phyloP scores from a whole-genome alignment of 1,140 invertebrate genomes.

The Sitobion miscanthi region DNA sequence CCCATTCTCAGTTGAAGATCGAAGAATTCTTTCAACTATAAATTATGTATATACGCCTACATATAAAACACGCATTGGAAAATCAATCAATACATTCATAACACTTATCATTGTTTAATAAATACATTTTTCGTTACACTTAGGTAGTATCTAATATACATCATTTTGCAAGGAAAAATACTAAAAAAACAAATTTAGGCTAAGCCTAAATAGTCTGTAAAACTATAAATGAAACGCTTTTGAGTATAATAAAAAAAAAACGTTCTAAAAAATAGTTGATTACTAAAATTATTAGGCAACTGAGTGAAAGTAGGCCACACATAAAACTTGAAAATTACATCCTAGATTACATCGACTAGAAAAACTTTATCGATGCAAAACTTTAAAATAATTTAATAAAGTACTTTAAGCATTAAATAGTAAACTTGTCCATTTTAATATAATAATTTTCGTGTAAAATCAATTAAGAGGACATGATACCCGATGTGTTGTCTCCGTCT shows the following conservation, averaged over 20 bases:
- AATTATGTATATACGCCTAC: background rate
- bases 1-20: background rate
- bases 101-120: background rate
- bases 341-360: background rate
- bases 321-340: background rate
- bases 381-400: background rate
- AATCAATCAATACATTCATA: background rate
- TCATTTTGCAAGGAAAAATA: background rate
- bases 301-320: background rate
- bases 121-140: background rate
- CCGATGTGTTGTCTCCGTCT: no score
- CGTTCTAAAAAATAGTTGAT: background rate
- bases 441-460: no score
- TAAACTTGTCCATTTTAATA: no score
- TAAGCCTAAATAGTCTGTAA: background rate
- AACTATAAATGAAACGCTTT: background rate
- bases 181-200: background rate
- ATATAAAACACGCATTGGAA: background rate
- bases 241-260: background rate
- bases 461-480: no score
- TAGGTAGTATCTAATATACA: background rate
- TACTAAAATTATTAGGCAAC: background rate
- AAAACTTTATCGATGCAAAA: background rate
- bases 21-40: background rate
- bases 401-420: no score